Percentiles rank a stretch among this genome's conserved stretches.
Conservation (phyloP, 2,888 invertebrate species). For the Agonopterix arenella region DNA sequence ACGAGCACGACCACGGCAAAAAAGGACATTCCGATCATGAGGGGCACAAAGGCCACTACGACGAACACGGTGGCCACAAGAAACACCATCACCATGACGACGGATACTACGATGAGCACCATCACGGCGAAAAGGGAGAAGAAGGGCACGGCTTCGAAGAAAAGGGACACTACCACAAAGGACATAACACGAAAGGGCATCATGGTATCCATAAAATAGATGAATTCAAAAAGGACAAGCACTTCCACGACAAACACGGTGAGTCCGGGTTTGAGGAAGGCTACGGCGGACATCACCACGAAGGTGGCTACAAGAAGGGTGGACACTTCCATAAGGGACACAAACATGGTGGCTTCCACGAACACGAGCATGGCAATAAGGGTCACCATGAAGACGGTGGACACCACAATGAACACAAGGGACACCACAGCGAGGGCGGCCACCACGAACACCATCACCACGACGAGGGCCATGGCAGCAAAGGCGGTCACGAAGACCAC, state of each 20-base stretch:
- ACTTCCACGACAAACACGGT: slow-evolving; percentile 91
- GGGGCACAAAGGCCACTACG: slow-evolving; percentile 76
- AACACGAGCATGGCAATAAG: slow-evolving; percentile 87
- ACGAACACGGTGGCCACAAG: slow-evolving; percentile 79
- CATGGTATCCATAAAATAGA: slow-evolving; percentile 90
- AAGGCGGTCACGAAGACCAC: slow-evolving; percentile 86
- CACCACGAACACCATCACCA: slow-evolving; percentile 85
- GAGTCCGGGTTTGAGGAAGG: slow-evolving; percentile 88
- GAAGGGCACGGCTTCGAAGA: slow-evolving; percentile 74
- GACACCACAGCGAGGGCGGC: slow-evolving; percentile 85
- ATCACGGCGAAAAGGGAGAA: slow-evolving; percentile 80
- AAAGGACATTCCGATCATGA: slow-evolving; percentile 85
- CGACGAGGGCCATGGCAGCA: slow-evolving; percentile 83
- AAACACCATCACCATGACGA: slow-evolving; percentile 80
- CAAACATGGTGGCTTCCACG: slow-evolving; percentile 84
- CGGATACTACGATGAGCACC: slow-evolving; percentile 79
- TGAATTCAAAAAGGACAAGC: slow-evolving; percentile 91
- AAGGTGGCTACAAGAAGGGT: slow-evolving; percentile 86
- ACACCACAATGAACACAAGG: slow-evolving; percentile 85
- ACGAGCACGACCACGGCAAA: slow-evolving; percentile 80
- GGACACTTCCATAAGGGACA: slow-evolving; percentile 88
- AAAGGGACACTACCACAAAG: slow-evolving; percentile 86
- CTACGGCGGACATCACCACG: slow-evolving; percentile 86
- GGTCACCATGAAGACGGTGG: slow-evolving; percentile 87
- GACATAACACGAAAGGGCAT: slow-evolving; percentile 89